Percentiles rank a stretch among this genome's conserved stretches.
These are phyloP conservation scores for Sigmodon hispidus DNA, from an alignment of 2,113 vertebrate genomes.

Conservation along the genomic window DNA sequence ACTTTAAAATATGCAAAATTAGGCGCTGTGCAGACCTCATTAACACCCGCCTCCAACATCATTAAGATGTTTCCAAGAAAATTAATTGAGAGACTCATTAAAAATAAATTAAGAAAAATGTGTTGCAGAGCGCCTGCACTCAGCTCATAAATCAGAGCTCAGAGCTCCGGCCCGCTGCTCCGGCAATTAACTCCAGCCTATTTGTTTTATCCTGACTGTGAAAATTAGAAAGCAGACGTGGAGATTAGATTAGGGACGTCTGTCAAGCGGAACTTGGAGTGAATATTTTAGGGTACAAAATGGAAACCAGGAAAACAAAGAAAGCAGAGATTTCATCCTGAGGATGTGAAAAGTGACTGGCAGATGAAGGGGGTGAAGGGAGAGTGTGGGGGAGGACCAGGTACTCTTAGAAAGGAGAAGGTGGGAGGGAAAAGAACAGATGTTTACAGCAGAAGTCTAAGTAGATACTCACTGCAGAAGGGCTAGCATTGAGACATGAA, in stretches of 20 bases:
- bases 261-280: conserved; percentile 95
- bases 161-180: conserved; percentile 92
- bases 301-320: conserved; percentile 87
- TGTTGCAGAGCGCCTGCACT: conserved; percentile 92
- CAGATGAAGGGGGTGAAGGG: conserved; percentile 63
- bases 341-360: conserved; percentile 78
- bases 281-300: conserved; percentile 95
- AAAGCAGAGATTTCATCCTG: conserved; percentile 78
- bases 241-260: conserved; percentile 97
- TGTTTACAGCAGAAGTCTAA: conserved; percentile 55
- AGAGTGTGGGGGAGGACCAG: not conserved
- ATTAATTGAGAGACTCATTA: conserved; percentile 99
- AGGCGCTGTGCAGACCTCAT: conserved; percentile 89
- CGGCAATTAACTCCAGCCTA: conserved; percentile 98
- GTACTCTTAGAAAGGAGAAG: not conserved
- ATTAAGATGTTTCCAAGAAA: conserved; percentile 98
- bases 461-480: not conserved
- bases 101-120: conserved; percentile 99
- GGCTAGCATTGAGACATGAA: conserved; percentile 56
- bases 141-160: conserved; percentile 98
- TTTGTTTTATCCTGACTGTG: conserved; percentile 99
- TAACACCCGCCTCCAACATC: conserved; percentile 93
- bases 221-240: conserved; percentile 99
- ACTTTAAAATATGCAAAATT: conserved; percentile 88
- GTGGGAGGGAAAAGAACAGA: not conserved